Percentiles rank a stretch among this genome's conserved stretches.
phyloP scores from a whole-genome alignment of 2,888 invertebrate species.

The Ecliptopera silaceata region DNA sequence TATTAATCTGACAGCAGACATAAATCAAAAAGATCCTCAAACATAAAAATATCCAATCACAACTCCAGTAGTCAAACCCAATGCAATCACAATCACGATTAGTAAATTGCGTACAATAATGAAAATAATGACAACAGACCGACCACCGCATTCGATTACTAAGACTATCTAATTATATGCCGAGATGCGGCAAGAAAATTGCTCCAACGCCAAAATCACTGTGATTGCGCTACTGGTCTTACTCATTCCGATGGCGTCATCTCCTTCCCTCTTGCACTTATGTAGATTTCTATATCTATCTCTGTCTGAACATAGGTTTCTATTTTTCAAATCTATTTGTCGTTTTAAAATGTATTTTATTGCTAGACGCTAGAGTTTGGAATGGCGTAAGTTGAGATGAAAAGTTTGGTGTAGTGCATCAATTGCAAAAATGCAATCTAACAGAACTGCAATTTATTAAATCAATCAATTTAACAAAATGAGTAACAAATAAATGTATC shows the following conservation, averaged over 20 bases:
- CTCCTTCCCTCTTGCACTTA: slow-evolving; percentile 57
- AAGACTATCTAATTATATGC: slow-evolving; percentile 69
- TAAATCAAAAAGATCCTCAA: not conserved
- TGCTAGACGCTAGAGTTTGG: not conserved
- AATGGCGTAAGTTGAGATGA: slow-evolving; percentile 10
- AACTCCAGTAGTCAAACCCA: slow-evolving; percentile 32
- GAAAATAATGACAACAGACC: slow-evolving; percentile 68
- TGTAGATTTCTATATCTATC: slow-evolving; percentile 42
- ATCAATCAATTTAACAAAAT: slow-evolving; percentile 13
- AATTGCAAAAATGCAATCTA: slow-evolving; percentile 27
- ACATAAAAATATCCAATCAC: slow-evolving; percentile 28
- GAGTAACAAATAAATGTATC: not conserved
- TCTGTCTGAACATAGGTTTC: slow-evolving; percentile 51
- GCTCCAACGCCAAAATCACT: slow-evolving; percentile 63
- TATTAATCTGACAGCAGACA: too few relatives aligned
- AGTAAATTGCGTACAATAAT: slow-evolving; percentile 63
- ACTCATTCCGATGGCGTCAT: slow-evolving; percentile 62
- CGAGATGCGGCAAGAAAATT: slow-evolving; percentile 64
- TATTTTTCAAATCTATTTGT: slow-evolving; percentile 34
- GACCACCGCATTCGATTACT: slow-evolving; percentile 74
- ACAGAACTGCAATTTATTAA: slow-evolving; percentile 18
- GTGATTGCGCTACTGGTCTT: slow-evolving; percentile 79
- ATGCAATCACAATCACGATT: slow-evolving; percentile 55
- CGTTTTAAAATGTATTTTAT: slow-evolving; percentile 6
- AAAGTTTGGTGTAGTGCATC: slow-evolving; percentile 20